Evolutionary conservation across 1,140 invertebrate species (phyloP).

Genomic region (Drosophila willistoni): DNA sequence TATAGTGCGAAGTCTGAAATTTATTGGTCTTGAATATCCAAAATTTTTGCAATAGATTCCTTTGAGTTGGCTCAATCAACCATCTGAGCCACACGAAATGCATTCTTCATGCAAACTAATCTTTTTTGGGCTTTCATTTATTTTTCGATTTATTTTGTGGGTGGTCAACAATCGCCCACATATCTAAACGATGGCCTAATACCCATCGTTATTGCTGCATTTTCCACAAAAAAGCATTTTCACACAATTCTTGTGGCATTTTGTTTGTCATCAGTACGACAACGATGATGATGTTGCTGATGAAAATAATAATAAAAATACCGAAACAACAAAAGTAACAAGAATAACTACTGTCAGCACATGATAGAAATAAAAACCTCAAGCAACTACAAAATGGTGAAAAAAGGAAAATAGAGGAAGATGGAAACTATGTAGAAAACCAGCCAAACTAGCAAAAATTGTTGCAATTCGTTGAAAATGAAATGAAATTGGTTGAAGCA

Average conservation of each 20-base stretch:
- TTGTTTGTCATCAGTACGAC: slow-evolving; percentile 36
- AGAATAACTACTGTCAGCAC: slow-evolving; percentile 30
- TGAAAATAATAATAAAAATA: slow-evolving; percentile 34
- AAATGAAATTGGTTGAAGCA: slow-evolving; percentile 49
- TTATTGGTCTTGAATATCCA: neutral
- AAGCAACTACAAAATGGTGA: slow-evolving; percentile 3
- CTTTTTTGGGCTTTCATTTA: slow-evolving; percentile 3
- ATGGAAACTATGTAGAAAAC: slow-evolving; percentile 1
- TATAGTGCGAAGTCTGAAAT: neutral
- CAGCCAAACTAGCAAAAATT: slow-evolving; percentile 24
- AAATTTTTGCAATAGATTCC: neutral
- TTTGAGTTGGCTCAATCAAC: no score
- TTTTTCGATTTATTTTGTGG: slow-evolving; percentile 12
- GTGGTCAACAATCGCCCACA: slow-evolving; percentile 2
- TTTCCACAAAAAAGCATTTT: slow-evolving; percentile 34
- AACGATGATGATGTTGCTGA: slow-evolving; percentile 3
- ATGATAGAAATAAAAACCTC: slow-evolving; percentile 7
- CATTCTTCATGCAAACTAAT: slow-evolving; percentile 11
- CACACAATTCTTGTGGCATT: slow-evolving; percentile 52
- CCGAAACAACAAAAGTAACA: slow-evolving; percentile 1
- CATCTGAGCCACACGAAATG: neutral
- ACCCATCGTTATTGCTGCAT: slow-evolving; percentile 37
- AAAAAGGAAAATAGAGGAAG: neutral
- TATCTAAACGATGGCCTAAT: slow-evolving; percentile 26
- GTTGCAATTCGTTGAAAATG: slow-evolving; percentile 29